Percentiles rank a stretch among this genome's conserved stretches.
Conservation (phyloP, 2,797 vertebrate species). For the Xiphorhynchus erythropygius region DNA sequence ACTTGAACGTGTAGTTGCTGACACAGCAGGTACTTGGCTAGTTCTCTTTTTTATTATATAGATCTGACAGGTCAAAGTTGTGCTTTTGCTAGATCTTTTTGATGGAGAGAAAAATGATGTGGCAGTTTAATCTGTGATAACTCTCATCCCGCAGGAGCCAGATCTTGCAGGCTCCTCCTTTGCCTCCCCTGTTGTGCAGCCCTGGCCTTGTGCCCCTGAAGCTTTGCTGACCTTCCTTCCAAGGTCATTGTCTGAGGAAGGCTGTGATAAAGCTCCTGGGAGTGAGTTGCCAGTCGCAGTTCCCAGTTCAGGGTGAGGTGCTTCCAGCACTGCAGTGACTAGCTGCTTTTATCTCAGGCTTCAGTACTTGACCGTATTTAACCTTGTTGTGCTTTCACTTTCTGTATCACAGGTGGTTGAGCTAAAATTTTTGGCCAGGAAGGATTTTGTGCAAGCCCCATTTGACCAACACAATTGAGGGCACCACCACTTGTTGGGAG, state of each 20-base stretch:
- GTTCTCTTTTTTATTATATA: neutral
- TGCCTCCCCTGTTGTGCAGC: neutral
- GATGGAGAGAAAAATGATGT: neutral
- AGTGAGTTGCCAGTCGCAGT: rapidly evolving
- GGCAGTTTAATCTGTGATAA: neutral
- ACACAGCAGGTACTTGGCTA: neutral
- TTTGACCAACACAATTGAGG: neutral
- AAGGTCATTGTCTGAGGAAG: too few species aligned
- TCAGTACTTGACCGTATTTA: neutral
- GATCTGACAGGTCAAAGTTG: neutral
- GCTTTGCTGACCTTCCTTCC: neutral
- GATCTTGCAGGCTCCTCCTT: neutral
- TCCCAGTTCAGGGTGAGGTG: neutral
- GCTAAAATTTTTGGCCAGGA: neutral
- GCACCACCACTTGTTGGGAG: neutral
- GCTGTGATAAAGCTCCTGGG: neutral
- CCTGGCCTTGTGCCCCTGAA: neutral
- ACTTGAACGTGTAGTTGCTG: neutral
- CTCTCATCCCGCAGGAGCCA: neutral
- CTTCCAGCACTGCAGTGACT: neutral
- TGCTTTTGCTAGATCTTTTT: neutral
- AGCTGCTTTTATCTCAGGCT: neutral
- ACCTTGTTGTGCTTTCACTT: neutral
- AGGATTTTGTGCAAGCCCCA: neutral
- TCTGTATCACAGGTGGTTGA: neutral